A percentile compares a stretch with the other conserved stretches of the same genome.
Evolutionary conservation across 92 coral and sea anemone species (phyloP).

Genomic region (Porites rus): DNA sequence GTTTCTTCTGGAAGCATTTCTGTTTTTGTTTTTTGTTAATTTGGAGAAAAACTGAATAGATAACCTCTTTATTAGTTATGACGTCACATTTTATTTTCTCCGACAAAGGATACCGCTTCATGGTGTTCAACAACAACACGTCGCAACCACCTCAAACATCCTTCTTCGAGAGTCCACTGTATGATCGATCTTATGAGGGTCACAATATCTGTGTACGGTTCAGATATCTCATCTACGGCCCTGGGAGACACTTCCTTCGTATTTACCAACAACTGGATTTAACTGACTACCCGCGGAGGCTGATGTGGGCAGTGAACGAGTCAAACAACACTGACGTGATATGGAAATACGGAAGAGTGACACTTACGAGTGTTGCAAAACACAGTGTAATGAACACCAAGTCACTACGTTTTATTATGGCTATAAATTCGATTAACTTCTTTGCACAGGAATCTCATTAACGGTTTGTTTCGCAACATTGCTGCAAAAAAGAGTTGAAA

Average conservation of each 20-base stretch:
- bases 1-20: no score
- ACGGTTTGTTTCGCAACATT: no score
- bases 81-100: neutral
- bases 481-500: no score
- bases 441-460: no score
- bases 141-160: constrained; percentile 22
- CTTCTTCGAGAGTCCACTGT: constrained; percentile 52
- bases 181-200: constrained; percentile 54
- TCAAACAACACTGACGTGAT: constrained; percentile 35
- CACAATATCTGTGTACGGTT: constrained; percentile 70
- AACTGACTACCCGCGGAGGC: constrained; percentile 37
- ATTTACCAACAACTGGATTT: constrained; percentile 60
- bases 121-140: constrained; percentile 16
- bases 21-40: no score
- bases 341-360: constrained; percentile 71
- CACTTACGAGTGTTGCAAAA: constrained; percentile 63
- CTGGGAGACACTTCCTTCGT: constrained; percentile 58
- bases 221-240: constrained; percentile 66
- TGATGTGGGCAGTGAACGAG: constrained; percentile 71
- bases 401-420: neutral
- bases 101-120: constrained; percentile 19
- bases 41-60: no score
- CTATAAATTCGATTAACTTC: neutral
- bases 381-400: constrained; percentile 50
- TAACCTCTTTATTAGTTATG: no score